Evolutionary conservation across 2,113 vertebrate genomes (phyloP).

Genomic region (Peromyscus polionotus): DNA sequence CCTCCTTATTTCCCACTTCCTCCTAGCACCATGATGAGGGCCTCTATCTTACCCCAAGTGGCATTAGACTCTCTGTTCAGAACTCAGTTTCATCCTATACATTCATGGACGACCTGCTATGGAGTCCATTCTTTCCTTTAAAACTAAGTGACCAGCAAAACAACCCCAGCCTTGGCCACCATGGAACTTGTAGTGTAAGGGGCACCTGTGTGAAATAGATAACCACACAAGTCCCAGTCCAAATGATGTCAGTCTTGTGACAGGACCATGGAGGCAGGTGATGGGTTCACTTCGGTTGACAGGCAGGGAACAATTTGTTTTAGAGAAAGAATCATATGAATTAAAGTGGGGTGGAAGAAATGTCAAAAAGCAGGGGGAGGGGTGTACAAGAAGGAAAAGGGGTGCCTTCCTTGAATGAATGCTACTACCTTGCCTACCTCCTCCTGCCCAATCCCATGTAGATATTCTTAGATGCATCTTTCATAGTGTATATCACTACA

Average conservation of each 20-base stretch:
- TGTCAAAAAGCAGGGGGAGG: not conserved
- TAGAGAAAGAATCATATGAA: not conserved
- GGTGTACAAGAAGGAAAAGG: not conserved
- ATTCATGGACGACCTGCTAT: not conserved
- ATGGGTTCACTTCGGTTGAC: not conserved
- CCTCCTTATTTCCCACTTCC: too few species aligned
- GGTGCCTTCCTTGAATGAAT: not conserved
- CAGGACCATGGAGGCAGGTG: not conserved
- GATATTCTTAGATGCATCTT: not conserved
- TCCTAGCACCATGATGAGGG: not conserved
- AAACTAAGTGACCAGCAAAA: not conserved
- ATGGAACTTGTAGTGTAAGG: not conserved
- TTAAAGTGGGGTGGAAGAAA: not conserved
- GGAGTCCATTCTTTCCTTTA: not conserved
- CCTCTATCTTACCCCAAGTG: not conserved
- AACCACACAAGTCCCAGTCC: not conserved
- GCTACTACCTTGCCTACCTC: not conserved
- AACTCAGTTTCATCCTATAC: not conserved
- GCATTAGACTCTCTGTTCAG: not conserved
- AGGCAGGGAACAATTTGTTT: not conserved
- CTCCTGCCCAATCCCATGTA: not conserved
- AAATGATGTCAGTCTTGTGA: not conserved
- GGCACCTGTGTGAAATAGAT: not conserved
- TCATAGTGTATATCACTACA: not conserved
- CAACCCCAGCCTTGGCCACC: not conserved